Percentiles rank a stretch among this genome's conserved stretches.
Evolutionary conservation across 2,888 invertebrate species (phyloP).

Genomic region (Doris montereyensis): DNA sequence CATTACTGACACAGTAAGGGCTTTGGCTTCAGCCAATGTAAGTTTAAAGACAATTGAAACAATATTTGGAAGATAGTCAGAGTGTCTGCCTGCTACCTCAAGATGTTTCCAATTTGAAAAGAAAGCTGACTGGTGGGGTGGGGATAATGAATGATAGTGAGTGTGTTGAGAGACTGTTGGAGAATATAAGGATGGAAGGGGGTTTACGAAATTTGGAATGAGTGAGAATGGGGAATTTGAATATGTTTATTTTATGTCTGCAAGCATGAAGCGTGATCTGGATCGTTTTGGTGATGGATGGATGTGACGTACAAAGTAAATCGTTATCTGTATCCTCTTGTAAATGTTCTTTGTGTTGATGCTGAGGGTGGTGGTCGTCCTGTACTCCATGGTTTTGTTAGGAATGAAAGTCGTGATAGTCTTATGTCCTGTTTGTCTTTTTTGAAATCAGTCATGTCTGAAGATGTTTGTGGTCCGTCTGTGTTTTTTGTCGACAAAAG

Average conservation of each 20-base stretch:
- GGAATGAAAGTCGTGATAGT: neutral
- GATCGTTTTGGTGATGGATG: neutral
- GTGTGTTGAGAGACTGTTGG: neutral
- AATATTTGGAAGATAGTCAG: neutral
- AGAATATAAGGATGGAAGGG: neutral
- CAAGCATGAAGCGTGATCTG: neutral
- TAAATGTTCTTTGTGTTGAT: neutral
- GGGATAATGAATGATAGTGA: neutral
- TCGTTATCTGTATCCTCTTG: neutral
- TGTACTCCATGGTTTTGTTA: neutral
- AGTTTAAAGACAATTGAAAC: neutral
- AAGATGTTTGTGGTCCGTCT: neutral
- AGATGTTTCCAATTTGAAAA: neutral
- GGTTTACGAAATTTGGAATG: neutral
- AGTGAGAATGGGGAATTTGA: neutral
- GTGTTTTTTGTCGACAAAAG: neutral
- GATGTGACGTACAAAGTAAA: neutral
- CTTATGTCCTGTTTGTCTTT: neutral
- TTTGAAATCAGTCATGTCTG: neutral
- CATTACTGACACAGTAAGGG: neutral
- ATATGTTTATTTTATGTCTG: neutral
- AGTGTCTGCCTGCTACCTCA: neutral
- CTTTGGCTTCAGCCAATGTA: neutral
- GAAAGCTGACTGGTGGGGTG: neutral
- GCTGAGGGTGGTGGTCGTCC: neutral